A percentile compares a stretch with the other conserved stretches of the same genome.
Conservation (phyloP, 2,888 invertebrate species). For the Hypolimnas misippus region DNA sequence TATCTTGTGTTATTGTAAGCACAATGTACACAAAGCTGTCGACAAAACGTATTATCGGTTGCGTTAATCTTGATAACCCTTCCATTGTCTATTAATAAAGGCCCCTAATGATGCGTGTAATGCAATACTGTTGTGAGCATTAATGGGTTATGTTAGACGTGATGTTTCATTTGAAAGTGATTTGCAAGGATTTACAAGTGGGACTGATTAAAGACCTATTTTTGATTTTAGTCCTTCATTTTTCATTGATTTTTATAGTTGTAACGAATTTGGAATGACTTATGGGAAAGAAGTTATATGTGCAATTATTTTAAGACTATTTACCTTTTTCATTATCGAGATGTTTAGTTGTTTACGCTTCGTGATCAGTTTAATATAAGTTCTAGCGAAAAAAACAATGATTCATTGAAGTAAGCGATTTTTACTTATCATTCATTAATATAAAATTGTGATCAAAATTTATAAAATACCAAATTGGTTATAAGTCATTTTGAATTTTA, state of each 20-base stretch:
- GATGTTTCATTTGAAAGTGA: conserved; percentile 24
- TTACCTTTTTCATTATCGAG: too few relatives aligned
- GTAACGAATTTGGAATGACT: background rate
- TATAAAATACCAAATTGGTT: background rate
- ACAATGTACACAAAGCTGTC: conserved; percentile 21
- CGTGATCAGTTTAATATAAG: too few relatives aligned
- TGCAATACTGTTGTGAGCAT: conserved; percentile 46
- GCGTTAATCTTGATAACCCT: conserved; percentile 45
- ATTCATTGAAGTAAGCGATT: too few relatives aligned
- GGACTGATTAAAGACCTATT: background rate
- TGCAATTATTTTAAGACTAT: too few relatives aligned
- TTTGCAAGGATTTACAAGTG: background rate
- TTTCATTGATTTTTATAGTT: background rate
- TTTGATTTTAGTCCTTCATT: background rate
- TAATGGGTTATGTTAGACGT: conserved; percentile 33
- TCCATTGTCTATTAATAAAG: conserved; percentile 40
- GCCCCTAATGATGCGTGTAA: conserved; percentile 52
- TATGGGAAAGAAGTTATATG: too few relatives aligned
- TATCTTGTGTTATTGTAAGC: conserved; percentile 2
- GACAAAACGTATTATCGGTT: conserved; percentile 31
- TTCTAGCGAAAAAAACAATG: too few relatives aligned
- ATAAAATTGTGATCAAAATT: background rate
- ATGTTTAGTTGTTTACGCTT: too few relatives aligned
- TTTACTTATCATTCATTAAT: too few relatives aligned
- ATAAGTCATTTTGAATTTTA: background rate